Evolutionary conservation across 2,888 invertebrate genomes (phyloP), one percentile per base, ranked within the genome.

Genomic region (Cosmopolites sordidus): DNA sequence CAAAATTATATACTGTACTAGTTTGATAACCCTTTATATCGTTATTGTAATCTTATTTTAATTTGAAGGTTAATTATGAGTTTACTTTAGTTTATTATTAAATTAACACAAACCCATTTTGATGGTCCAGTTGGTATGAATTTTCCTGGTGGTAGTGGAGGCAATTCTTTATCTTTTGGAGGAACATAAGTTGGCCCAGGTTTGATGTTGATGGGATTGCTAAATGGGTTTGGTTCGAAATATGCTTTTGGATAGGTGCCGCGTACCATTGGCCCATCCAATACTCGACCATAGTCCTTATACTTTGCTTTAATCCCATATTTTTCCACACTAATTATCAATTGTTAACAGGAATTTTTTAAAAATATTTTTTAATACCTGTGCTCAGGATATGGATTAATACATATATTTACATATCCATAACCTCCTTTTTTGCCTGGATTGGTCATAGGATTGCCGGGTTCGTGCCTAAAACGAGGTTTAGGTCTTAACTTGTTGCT

Each of bases 361-460:
- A 22, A 22, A 22, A 3, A 22, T 22, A 22, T 22, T n/a, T n/a
- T n/a, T n/a, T n/a, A n/a, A n/a, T 62, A 70, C 70, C 58, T 59
- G 52, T 73, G 69, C 51, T 61, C 60, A 0, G 79, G 77, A 64
- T 76, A 81, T 58, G 74, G 75, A 50, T 69, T 76, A 1, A 81
- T 55, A 38, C 75, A 71, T 48, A 79, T 77, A 59, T 80, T 67
- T 1, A 67, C 64, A 63, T 79, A 80, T 18, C 80, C 80, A 15
- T 75, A 75, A 1, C 79, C 79, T 6, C 80, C 80, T 43, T 74
- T 70, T 62, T 75, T 76, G 1, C 66, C 72, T 16, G 74, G 74
- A 56, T 63, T 71, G 0, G 73, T 69, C 6, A 70, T 14, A 11
- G 72, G 65, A 59, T 62, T 61, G 47, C 50, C 37, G 11, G 40